phyloP scores from a whole-genome alignment of 37 sponge, comb jelly and placozoan genomes.

The Geodia barretti region DNA sequence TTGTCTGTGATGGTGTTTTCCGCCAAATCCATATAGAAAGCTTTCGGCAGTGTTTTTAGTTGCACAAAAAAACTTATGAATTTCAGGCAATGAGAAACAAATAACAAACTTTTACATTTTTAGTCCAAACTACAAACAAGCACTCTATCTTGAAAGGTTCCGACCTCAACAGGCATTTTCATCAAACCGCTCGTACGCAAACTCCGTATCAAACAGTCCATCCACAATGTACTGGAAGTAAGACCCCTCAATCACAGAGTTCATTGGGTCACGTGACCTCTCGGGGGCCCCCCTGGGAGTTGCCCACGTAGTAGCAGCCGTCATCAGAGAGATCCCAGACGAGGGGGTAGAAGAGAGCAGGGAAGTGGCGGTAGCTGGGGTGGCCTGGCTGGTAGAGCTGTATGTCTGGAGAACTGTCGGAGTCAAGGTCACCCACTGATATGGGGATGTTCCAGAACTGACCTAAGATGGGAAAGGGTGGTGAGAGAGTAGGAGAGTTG shows the following conservation, averaged over 20 bases:
- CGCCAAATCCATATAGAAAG: no score
- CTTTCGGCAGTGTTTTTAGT: no score
- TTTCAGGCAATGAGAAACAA: no score
- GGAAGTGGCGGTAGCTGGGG: slow-evolving; percentile 28
- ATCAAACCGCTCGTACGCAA: slow-evolving; percentile 31
- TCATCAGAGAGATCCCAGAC: slow-evolving; percentile 60
- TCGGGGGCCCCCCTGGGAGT: slow-evolving; percentile 62
- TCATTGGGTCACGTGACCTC: slow-evolving; percentile 9
- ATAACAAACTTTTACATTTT: no score
- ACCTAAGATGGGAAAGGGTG: slow-evolving; percentile 22
- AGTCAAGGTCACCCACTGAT: not conserved
- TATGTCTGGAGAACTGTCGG: not conserved
- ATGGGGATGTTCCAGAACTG: slow-evolving; percentile 84
- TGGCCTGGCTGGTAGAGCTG: not conserved
- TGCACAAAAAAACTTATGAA: no score
- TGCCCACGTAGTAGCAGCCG: slow-evolving; percentile 65
- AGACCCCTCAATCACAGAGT: slow-evolving; percentile 63
- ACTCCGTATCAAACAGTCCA: slow-evolving; percentile 34
- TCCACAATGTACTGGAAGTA: slow-evolving; percentile 47
- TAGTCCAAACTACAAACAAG: no score
- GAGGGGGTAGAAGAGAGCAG: slow-evolving; percentile 33
- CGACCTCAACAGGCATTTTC: slow-evolving; percentile 28
- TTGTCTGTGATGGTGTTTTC: no score
- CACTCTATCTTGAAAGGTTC: no score
- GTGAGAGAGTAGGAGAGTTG: no score